Conservation (phyloP, 2,888 invertebrate genomes). For the Thereva unica region DNA sequence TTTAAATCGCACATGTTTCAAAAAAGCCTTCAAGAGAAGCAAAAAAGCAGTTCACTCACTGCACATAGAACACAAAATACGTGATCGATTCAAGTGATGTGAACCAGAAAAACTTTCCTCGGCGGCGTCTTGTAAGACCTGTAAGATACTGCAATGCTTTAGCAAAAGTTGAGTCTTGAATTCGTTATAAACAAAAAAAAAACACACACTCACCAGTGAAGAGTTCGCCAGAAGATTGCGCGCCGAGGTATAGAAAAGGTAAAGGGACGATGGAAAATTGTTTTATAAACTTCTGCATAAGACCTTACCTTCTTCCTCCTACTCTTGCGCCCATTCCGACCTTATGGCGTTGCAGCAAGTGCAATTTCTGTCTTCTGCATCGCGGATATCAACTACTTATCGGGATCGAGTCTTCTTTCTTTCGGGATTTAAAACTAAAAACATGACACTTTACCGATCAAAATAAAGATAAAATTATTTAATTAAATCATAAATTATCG, state of each 20-base stretch:
- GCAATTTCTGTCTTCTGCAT: slow-evolving; percentile 20
- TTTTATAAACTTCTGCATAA: slow-evolving; percentile 25
- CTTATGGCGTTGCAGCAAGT: slow-evolving; percentile 16
- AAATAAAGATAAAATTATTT: slow-evolving; percentile 34
- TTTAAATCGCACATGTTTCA: no score
- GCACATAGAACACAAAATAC: slow-evolving; percentile 36
- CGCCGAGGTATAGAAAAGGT: slow-evolving; percentile 14
- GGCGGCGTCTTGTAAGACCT: slow-evolving; percentile 26
- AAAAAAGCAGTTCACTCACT: no score
- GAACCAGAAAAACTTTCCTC: slow-evolving; percentile 21
- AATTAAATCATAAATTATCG: slow-evolving; percentile 39
- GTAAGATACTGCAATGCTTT: not conserved
- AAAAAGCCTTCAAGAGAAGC: no score
- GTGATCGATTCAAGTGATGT: slow-evolving; percentile 38
- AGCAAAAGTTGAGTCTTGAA: no score
- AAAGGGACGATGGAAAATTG: slow-evolving; percentile 21
- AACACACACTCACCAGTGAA: no score
- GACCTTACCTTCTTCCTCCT: not conserved
- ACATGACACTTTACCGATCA: slow-evolving; percentile 34
- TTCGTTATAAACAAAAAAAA: no score
- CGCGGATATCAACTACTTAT: slow-evolving; percentile 8
- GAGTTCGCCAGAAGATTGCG: slow-evolving; percentile 5
- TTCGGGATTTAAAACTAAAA: slow-evolving; percentile 13
- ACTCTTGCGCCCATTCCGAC: not conserved
- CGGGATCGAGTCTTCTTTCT: not conserved